Conservation (phyloP, 2,888 invertebrate genomes). For the Eilema caniola region DNA sequence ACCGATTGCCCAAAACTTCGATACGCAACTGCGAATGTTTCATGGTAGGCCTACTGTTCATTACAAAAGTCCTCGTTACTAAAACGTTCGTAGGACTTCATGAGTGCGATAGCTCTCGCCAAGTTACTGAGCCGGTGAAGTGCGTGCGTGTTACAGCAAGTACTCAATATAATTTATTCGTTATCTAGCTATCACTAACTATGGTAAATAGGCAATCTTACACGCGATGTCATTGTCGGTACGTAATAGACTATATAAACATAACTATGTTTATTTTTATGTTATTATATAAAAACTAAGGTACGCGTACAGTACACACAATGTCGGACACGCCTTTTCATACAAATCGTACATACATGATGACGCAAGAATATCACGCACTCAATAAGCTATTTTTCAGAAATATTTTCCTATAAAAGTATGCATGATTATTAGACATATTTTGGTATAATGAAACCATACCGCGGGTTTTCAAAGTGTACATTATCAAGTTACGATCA, state of each 20-base stretch:
- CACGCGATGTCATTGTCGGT: constrained; percentile 52
- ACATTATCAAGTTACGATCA: neutral
- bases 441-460: too few relatives aligned
- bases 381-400: neutral
- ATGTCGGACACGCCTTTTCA: constrained; percentile 2
- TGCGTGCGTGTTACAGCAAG: constrained; percentile 23
- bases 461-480: too few relatives aligned
- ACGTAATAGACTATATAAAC: constrained; percentile 74
- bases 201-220: constrained; percentile 56
- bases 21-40: too few relatives aligned
- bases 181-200: constrained; percentile 41
- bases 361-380: neutral
- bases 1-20: too few relatives aligned
- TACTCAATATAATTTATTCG: constrained; percentile 47
- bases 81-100: neutral
- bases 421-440: too few relatives aligned
- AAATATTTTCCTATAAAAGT: too few relatives aligned
- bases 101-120: neutral
- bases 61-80: neutral
- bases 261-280: constrained; percentile 67
- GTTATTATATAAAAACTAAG: constrained; percentile 57
- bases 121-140: neutral
- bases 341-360: neutral
- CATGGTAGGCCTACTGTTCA: neutral
- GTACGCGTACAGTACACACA: constrained; percentile 30